Evolutionary conservation across 2,113 vertebrate species (phyloP).

Genomic region (Cephalopterus ornatus): DNA sequence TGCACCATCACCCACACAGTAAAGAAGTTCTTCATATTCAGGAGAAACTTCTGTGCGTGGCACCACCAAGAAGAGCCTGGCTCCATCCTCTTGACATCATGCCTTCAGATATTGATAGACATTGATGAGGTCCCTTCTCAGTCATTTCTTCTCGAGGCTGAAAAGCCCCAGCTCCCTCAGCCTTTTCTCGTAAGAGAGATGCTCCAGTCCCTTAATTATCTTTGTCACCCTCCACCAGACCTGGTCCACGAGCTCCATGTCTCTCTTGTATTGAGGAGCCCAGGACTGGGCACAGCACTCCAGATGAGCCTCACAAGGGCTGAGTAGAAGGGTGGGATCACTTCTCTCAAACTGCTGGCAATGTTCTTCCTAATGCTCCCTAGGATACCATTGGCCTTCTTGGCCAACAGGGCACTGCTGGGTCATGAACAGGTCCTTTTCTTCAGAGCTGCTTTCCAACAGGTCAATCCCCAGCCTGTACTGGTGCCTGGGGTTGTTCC

Average conservation of each 20-base stretch:
- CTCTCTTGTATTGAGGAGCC: background rate
- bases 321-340: background rate
- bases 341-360: fast-evolving
- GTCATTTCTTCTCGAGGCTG: fast-evolving
- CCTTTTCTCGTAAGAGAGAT: background rate
- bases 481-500: background rate
- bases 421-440: background rate
- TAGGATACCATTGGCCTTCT: background rate
- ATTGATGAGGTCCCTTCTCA: background rate
- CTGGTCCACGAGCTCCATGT: background rate
- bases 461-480: background rate
- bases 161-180: background rate
- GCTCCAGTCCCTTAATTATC: background rate
- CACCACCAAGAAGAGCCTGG: background rate
- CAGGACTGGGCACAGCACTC: background rate
- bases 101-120: background rate
- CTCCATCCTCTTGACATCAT: background rate
- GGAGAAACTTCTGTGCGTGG: background rate
- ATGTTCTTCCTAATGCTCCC: background rate
- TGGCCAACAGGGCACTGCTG: too few species aligned
- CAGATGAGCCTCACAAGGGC: background rate
- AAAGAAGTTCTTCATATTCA: background rate
- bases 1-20: too few species aligned
- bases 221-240: background rate
- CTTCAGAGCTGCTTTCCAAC: background rate